A percentile compares a stretch with the other conserved stretches of the same genome.
These are phyloP conservation scores for Sebastes fasciatus DNA, from an alignment of 2,113 vertebrate genomes.

Conservation along the genomic window DNA sequence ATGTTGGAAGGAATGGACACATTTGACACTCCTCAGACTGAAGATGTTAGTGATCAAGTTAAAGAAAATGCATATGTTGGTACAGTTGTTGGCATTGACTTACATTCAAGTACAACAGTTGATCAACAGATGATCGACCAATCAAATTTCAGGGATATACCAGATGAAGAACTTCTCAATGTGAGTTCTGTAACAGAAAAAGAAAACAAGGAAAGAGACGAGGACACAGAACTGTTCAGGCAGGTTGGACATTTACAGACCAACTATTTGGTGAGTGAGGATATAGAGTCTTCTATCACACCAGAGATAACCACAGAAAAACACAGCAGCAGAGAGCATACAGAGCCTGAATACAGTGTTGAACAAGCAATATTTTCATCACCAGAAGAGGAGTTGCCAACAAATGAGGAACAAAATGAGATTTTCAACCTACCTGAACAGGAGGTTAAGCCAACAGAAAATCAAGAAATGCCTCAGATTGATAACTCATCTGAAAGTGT, in stretches of 20 bases:
- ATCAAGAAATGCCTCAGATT: background rate
- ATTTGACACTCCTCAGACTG: background rate
- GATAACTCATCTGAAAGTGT: no score
- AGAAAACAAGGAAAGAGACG: background rate
- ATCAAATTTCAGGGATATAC: background rate
- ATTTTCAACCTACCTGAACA: background rate
- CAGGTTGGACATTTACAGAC: background rate
- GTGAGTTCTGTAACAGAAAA: background rate
- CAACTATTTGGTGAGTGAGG: conserved; percentile 14
- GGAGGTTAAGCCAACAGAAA: background rate
- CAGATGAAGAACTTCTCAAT: background rate
- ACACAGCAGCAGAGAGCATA: background rate
- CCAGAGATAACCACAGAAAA: conserved; percentile 7
- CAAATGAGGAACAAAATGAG: background rate
- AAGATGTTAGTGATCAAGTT: background rate
- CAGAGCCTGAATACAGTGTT: conserved; percentile 2
- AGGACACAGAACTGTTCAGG: background rate
- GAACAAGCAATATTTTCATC: background rate
- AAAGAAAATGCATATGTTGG: background rate
- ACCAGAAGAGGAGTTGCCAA: background rate
- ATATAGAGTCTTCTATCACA: background rate
- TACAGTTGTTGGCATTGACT: background rate
- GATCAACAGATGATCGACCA: background rate
- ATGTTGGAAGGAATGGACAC: background rate
- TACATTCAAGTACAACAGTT: background rate